Conservation (phyloP, 2,113 vertebrate species). For the Lipotes vexillifer region DNA sequence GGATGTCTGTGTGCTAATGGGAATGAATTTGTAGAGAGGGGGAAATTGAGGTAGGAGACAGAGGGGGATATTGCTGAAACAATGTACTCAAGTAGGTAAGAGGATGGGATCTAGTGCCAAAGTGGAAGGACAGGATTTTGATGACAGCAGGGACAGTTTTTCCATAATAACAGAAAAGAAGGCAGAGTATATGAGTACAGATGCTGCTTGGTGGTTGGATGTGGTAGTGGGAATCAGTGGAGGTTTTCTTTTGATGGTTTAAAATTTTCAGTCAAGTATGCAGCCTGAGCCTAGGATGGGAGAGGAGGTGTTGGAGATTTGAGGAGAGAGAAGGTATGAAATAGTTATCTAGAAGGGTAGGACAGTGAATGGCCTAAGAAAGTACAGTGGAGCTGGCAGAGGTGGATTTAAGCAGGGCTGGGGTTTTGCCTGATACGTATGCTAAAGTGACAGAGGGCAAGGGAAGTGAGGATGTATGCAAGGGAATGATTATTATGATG, state of each 20-base stretch:
- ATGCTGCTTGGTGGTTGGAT: background rate
- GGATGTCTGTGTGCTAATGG: background rate
- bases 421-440: background rate
- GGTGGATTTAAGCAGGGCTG: background rate
- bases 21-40: background rate
- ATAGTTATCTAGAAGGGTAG: background rate
- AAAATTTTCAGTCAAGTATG: background rate
- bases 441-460: background rate
- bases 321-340: background rate
- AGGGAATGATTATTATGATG: background rate
- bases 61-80: background rate
- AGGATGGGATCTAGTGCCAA: background rate
- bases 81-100: background rate
- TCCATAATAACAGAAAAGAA: background rate
- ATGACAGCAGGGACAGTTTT: background rate
- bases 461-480: background rate
- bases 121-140: background rate
- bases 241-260: constrained; percentile 4
- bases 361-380: background rate
- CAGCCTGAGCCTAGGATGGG: background rate
- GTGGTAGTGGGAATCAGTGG: background rate
- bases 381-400: background rate
- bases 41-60: background rate
- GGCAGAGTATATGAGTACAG: background rate
- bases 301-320: background rate